Conservation (phyloP, 2,888 invertebrate species). For the Athripsodes cinereus region DNA sequence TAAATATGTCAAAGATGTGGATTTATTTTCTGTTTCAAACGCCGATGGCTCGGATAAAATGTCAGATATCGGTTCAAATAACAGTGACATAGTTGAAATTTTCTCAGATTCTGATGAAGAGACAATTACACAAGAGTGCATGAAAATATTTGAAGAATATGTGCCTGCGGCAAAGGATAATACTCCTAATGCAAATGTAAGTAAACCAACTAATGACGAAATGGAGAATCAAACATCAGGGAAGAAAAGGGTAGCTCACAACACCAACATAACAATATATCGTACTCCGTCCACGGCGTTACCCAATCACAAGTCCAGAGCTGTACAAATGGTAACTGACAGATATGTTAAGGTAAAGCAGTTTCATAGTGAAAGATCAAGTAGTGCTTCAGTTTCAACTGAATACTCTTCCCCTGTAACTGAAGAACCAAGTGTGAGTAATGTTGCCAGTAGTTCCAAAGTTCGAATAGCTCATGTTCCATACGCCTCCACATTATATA, state of each 20-base stretch:
- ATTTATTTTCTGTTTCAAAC: neutral
- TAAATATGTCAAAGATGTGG: neutral
- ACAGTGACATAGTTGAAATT: constrained; percentile 36
- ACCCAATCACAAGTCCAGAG: constrained; percentile 50
- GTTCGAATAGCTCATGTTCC: constrained; percentile 73
- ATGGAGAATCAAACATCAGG: constrained; percentile 39
- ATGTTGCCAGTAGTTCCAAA: constrained; percentile 33
- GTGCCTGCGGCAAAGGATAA: constrained; percentile 43
- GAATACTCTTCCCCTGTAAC: constrained; percentile 26
- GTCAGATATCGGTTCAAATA: constrained; percentile 22
- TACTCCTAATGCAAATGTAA: constrained; percentile 32
- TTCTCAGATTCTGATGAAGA: constrained; percentile 58
- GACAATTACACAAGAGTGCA: constrained; percentile 75
- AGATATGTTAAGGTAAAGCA: constrained; percentile 47
- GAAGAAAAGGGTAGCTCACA: constrained; percentile 71
- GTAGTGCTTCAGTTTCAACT: constrained; percentile 28
- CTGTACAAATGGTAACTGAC: constrained; percentile 50
- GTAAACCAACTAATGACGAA: constrained; percentile 36
- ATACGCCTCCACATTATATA: constrained; percentile 64
- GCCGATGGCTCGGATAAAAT: neutral
- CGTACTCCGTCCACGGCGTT: constrained; percentile 42
- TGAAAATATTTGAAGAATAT: constrained; percentile 80
- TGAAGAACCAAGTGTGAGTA: constrained; percentile 29
- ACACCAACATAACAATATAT: constrained; percentile 46
- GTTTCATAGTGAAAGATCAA: constrained; percentile 38